Conservation (phyloP, 2,888 invertebrate genomes). For the Chironomus riparius region DNA sequence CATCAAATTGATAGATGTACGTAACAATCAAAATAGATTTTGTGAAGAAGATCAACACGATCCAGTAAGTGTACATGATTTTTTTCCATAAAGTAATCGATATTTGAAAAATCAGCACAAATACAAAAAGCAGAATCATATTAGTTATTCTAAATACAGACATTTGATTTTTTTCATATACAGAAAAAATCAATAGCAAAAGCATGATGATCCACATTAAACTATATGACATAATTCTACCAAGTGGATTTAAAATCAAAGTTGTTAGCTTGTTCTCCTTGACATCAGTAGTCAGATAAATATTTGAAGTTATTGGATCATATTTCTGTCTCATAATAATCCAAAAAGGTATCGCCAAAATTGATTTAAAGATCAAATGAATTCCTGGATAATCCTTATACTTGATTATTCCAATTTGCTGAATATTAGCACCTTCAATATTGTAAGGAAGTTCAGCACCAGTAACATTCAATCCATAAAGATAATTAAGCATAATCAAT, state of each 20-base stretch:
- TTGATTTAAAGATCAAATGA: slow-evolving; percentile 45
- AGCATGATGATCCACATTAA: slow-evolving; percentile 62
- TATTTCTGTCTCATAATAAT: slow-evolving; percentile 56
- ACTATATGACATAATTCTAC: slow-evolving; percentile 43
- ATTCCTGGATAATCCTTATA: slow-evolving; percentile 40
- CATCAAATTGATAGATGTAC: slow-evolving; percentile 63
- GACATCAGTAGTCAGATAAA: neutral
- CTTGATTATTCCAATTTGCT: slow-evolving; percentile 50
- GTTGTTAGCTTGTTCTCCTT: no score
- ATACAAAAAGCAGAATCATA: slow-evolving; percentile 58
- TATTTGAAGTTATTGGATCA: slow-evolving; percentile 33
- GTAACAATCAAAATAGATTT: slow-evolving; percentile 57
- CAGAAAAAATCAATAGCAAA: slow-evolving; percentile 58
- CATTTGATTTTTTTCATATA: slow-evolving; percentile 47
- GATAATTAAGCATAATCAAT: neutral
- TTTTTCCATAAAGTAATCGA: slow-evolving; percentile 56
- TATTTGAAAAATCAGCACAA: slow-evolving; percentile 58
- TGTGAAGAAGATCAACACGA: slow-evolving; percentile 60
- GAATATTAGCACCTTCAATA: slow-evolving; percentile 42
- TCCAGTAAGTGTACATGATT: slow-evolving; percentile 60
- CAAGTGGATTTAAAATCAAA: no score
- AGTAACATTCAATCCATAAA: neutral
- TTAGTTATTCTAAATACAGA: slow-evolving; percentile 61
- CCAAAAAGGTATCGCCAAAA: slow-evolving; percentile 56
- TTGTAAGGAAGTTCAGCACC: neutral